Base-by-base conservation (phyloP, 2,888 invertebrate species). In the Hydrotaea cyrtoneurina region DNA sequence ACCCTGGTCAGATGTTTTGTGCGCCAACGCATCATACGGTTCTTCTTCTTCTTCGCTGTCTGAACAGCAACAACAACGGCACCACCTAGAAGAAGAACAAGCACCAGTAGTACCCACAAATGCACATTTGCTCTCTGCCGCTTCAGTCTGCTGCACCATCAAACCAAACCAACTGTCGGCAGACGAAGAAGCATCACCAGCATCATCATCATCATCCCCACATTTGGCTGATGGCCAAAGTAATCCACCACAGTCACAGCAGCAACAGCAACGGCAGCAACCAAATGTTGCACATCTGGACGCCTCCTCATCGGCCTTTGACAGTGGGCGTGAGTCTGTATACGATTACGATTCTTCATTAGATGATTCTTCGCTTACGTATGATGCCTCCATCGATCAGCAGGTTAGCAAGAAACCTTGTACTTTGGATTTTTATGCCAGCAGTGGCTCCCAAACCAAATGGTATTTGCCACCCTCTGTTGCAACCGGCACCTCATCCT, bases 311-410 rank as follows among this genome's bases (percentile, higher is more conserved):
- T 2, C 86, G 26, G 87, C 88, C 43, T 86, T 88, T 72, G 90
- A 91, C 82, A 91, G 90, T 87, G 90, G 90, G 78, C 90, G 89
- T 57, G 90, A 89, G 78, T 90, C 91, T 82, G 89, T 88, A 39
- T 90, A 90, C 79, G 90, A 90, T 85, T 66, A 39, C 82, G 89
- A 89, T 83, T 87, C 87, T 62, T 86, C 86, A 13, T 59, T 87
- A 43, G 87, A 87, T 4, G 87, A 86, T 13, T 79, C 74, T 10
- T 69, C 43, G 13, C 11, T 39, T 15, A 8, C 59, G 66, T 23
- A 50, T 53, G 73, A 83, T 53, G 43, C 83, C 79, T 71, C 74
- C 21, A 17, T 55, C n/a, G 59, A 39, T 39, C 85, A 23, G 15
- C 69, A 69, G 19, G 15, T 69, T 31, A 74, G 77, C 79, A 87